Base-by-base conservation (phyloP, 92 coral and sea anemone species). In the Hydrozoanthus gracilis region DNA sequence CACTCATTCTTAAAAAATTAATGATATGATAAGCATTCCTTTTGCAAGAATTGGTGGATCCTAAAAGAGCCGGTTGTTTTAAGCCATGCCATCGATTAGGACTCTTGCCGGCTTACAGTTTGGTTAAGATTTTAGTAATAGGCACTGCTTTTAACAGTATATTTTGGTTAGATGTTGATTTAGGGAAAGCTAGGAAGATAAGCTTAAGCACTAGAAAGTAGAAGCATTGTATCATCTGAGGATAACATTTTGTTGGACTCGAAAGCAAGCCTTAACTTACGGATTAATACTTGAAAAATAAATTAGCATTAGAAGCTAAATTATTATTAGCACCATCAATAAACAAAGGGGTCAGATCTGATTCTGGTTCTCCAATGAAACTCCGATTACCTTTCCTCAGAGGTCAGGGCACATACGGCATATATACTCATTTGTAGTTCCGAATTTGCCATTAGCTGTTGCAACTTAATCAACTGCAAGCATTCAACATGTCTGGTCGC, bases 321-420 rank as follows among this genome's bases (percentile, higher is more conserved):
- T 20, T 14, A 76, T 76, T 51, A 76, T 76, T 1, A 79, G 7
- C 72, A 79, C 20, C 85, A 79, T 8, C 18, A 79, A 14, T 44
- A 13, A 4, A 80, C 86, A 80, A 80, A 80, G n/a, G n/a, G 82
- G 66, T 50, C 82, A 77, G 65, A 1, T 76, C 82, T 77, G 45
- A 77, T 50, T 77, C 82, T 51, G 86, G 60, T 79, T 56, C 3
- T 79, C 84, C 84, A 79, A 79, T 79, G 7, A 79, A 79, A 79
- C 3, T 79, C 84, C 0, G 17, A 79, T 1, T 79, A 4, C 84
- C 84, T 79, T 79, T 79, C 84, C 84, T 79, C 84, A 79, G 84
- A 79, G 84, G 84, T 79, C 84, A 79, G 84, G 84, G 84, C 84
- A 79, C 51, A 79, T 79, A 79, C 84, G 84, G 84, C 84, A 79